Evolutionary conservation across 2,888 invertebrate genomes (phyloP).

Genomic region (Aquatica leii): DNA sequence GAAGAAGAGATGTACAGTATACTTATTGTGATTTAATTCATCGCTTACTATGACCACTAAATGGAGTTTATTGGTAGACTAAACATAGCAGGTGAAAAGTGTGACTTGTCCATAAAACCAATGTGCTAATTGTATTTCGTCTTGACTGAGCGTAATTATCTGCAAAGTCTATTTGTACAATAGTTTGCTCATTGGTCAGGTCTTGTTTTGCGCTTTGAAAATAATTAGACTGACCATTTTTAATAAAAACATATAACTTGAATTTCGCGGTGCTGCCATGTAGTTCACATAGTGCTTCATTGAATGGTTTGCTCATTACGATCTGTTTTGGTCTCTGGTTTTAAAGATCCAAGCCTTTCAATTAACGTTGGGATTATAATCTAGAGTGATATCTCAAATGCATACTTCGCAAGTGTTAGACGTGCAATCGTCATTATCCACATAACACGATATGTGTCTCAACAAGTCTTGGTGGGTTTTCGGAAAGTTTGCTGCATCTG

Average conservation of each 20-base stretch:
- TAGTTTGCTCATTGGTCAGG: conserved; percentile 20
- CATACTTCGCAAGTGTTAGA: not conserved
- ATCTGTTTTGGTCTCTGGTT: conserved; percentile 21
- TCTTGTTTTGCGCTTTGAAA: conserved; percentile 15
- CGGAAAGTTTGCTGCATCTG: no score
- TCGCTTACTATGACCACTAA: conserved; percentile 35
- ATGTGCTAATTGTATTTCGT: conserved; percentile 19
- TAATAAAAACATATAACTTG: no score
- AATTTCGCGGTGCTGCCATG: no score
- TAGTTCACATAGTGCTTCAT: conserved; percentile 16
- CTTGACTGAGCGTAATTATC: no score
- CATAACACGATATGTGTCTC: no score
- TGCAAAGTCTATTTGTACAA: no score
- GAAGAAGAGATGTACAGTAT: conserved; percentile 39
- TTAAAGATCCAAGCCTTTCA: conserved; percentile 1
- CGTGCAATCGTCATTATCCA: no score
- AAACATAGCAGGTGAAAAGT: no score
- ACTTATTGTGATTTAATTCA: conserved; percentile 40
- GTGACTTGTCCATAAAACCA: conserved; percentile 19
- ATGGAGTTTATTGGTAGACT: no score
- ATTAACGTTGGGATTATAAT: not conserved
- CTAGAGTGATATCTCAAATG: not conserved
- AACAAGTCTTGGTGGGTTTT: no score
- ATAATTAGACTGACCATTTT: conserved; percentile 17
- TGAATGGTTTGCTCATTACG: conserved; percentile 21